Evolutionary conservation across 2,888 invertebrate species (phyloP).

Genomic region (Philonicus albiceps): DNA sequence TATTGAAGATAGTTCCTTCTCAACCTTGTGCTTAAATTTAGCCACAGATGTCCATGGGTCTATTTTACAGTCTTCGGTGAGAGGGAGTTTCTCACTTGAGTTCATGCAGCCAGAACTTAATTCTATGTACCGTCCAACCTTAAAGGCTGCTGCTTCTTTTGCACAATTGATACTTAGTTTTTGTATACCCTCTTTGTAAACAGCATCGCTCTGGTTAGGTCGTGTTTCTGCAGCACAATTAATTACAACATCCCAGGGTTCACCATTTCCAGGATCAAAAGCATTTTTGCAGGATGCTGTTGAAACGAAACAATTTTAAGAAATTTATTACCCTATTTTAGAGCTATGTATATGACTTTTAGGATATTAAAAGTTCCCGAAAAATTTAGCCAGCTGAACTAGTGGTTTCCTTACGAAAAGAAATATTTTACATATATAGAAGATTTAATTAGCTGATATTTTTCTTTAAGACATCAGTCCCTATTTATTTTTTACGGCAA

Average conservation of each 20-base stretch:
- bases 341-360: no score
- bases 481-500: no score
- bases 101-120: conserved; percentile 84
- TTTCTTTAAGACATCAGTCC: no score
- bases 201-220: conserved; percentile 85
- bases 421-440: background rate
- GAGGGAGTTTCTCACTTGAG: conserved; percentile 79
- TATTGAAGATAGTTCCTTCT: conserved; percentile 75
- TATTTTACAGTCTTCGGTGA: conserved; percentile 76
- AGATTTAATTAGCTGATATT: background rate
- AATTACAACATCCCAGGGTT: conserved; percentile 78
- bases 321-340: no score
- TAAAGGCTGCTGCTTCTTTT: conserved; percentile 73
- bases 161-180: conserved; percentile 87
- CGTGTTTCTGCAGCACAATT: conserved; percentile 94
- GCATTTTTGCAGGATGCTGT: conserved; percentile 83
- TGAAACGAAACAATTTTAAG: background rate
- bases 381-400: no score
- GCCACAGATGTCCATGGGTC: conserved; percentile 89
- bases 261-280: conserved; percentile 70
- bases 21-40: conserved; percentile 84
- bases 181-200: conserved; percentile 88
- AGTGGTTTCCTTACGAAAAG: no score
- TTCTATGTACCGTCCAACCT: conserved; percentile 79
- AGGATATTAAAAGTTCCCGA: no score